A percentile compares a stretch with the other conserved stretches of the same genome.
These are phyloP conservation scores for Siderastrea siderea DNA, from an alignment of 92 coral and sea anemone species.

Conservation along the genomic window DNA sequence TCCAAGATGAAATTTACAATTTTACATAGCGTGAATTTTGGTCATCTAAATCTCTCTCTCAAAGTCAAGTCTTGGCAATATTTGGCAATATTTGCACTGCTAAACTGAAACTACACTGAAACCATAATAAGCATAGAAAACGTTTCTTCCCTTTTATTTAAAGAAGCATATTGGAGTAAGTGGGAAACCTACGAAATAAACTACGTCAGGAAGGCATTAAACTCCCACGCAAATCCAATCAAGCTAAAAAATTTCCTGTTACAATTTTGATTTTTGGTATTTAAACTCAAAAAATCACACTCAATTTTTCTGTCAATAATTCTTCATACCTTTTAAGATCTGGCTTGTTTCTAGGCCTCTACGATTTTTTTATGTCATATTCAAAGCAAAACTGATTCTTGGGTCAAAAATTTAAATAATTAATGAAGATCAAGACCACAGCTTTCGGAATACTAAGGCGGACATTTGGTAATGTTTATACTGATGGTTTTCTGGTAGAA, in stretches of 20 bases:
- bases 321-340: background rate
- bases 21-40: background rate
- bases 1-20: background rate
- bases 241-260: background rate
- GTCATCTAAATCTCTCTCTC: background rate
- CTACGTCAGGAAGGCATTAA: conserved; percentile 24
- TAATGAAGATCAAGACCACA: background rate
- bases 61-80: too few species aligned
- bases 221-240: conserved; percentile 27
- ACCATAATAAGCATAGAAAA: background rate
- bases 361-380: background rate
- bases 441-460: conserved; percentile 12
- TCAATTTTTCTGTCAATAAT: background rate
- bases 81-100: too few species aligned
- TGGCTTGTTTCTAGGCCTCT: background rate
- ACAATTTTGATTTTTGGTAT: background rate
- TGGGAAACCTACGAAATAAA: conserved; percentile 18
- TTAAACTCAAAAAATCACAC: background rate
- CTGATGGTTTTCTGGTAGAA: background rate
- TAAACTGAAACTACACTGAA: background rate
- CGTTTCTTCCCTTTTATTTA: background rate
- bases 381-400: background rate
- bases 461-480: background rate
- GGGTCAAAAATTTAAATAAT: conserved; percentile 18
- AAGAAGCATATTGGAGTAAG: background rate